Evolutionary conservation across 2,888 invertebrate genomes (phyloP), one percentile per base, ranked within the genome.

Genomic region (Caenorhabditis wallacei): DNA sequence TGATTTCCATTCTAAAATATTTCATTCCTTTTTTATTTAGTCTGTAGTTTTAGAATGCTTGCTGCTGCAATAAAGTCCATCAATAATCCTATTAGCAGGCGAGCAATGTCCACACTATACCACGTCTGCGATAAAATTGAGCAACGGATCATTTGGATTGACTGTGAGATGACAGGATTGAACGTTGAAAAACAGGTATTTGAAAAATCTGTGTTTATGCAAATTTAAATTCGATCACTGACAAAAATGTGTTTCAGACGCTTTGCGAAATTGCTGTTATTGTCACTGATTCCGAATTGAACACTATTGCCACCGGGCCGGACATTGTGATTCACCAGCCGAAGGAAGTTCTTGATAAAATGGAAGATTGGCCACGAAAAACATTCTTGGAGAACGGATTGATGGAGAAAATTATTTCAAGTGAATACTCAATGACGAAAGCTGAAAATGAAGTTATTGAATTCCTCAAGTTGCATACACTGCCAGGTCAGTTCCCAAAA

Each of bases 211-310:
- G 30, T 54, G 51, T n/a, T n/a, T n/a, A n/a, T n/a, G 20, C 2
- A 1, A 20, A 51, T 66, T 13, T 26, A 30, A n/a, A n/a, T n/a
- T 30, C 4, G 30, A 3, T 30, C 3, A 30, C 8, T 30, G 30
- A 30, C 3, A 5, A 5, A 30, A 30, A 3, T 30, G 3, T 30
- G 8, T 40, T 64, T 54, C 95, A 96, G 90, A 94, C 95, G 84
- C 95, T 98, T 70, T 92, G 98, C 90, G 98, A 98, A 94, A 94
- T 97, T 72, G 96, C 96, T 0, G 96, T 96, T 92, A 92, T 98
- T 37, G 94, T 98, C 71, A 98, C 98, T 0, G 96, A 97, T 54
- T 88, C 84, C 1, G 85, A 90, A 46, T 76, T 92, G 61, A 88
- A 88, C 22, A 84, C 85, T 13, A 69, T 88, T 37, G 85, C 87